These are phyloP conservation scores for Lucilia cuprina DNA, from an alignment of 1,140 invertebrate species.

Conservation along the genomic window DNA sequence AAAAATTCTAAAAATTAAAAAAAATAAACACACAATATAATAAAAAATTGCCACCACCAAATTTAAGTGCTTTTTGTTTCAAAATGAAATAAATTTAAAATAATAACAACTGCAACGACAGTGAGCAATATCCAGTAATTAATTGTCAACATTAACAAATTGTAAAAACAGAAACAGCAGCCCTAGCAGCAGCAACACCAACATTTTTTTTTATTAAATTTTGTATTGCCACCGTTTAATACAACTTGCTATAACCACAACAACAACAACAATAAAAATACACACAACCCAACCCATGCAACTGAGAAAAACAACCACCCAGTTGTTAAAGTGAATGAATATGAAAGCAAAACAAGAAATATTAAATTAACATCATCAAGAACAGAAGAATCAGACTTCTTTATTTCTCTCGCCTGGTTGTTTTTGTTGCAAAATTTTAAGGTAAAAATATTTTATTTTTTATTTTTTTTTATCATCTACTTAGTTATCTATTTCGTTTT, in stretches of 20 bases:
- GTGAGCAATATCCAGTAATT: neutral
- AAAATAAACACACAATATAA: neutral
- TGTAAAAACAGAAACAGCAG: too few relatives aligned
- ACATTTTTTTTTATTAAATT: conserved; percentile 12
- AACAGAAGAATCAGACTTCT: neutral
- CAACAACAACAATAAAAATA: too few relatives aligned
- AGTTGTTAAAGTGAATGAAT: neutral
- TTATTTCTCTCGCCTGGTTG: neutral
- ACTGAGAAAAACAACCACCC: neutral
- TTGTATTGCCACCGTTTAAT: neutral
- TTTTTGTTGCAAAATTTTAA: neutral
- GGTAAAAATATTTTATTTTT: neutral
- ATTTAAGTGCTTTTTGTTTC: too few relatives aligned
- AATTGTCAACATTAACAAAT: conserved; percentile 8
- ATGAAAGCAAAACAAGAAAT: neutral
- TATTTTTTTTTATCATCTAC: neutral
- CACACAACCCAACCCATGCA: neutral
- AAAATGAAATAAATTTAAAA: too few relatives aligned
- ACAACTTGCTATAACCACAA: neutral
- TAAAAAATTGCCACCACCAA: neutral
- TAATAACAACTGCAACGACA: too few relatives aligned
- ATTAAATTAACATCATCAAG: neutral
- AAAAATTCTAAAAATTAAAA: too few relatives aligned
- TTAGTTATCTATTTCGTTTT: neutral
- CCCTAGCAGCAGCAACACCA: neutral